Percentiles rank a stretch among this genome's conserved stretches.
These are phyloP conservation scores for Nyctalus aviator DNA, from an alignment of 2,797 vertebrate genomes.

Conservation along the genomic window DNA sequence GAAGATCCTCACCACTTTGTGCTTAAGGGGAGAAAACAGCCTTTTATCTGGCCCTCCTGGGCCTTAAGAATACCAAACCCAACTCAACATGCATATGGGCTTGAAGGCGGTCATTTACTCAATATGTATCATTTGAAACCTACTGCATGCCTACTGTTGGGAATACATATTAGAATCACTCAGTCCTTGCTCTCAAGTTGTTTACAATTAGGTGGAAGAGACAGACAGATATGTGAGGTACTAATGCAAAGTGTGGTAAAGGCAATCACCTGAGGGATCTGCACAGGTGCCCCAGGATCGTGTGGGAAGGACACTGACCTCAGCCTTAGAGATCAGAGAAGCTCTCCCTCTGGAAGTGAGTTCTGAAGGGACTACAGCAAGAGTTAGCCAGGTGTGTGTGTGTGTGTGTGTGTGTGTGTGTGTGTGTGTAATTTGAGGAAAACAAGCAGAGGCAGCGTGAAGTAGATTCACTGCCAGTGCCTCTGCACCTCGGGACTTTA, in stretches of 20 bases:
- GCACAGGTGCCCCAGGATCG: not conserved
- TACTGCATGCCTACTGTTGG: not conserved
- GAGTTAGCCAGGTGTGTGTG: not conserved
- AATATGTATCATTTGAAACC: not conserved
- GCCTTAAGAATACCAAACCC: not conserved
- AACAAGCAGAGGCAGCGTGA: slow-evolving; percentile 8
- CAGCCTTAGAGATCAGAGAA: not conserved
- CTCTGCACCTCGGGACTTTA: not conserved
- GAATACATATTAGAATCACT: not conserved
- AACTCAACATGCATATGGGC: not conserved
- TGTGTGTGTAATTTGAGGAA: not conserved
- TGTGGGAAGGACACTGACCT: not conserved
- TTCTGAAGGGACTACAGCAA: not conserved
- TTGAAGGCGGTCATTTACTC: not conserved
- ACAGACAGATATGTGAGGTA: not conserved
- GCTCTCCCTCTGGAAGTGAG: not conserved
- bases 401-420: not conserved
- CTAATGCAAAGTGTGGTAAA: not conserved
- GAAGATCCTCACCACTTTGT: not conserved
- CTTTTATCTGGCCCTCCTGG: not conserved
- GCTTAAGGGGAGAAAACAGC: not conserved
- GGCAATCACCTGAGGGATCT: not conserved
- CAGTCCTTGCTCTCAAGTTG: slow-evolving; percentile 28
- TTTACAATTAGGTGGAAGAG: slow-evolving; percentile 9
- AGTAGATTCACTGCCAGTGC: not conserved